phyloP scores from a whole-genome alignment of 2,797 vertebrate species.

The Notamacropus eugenii region DNA sequence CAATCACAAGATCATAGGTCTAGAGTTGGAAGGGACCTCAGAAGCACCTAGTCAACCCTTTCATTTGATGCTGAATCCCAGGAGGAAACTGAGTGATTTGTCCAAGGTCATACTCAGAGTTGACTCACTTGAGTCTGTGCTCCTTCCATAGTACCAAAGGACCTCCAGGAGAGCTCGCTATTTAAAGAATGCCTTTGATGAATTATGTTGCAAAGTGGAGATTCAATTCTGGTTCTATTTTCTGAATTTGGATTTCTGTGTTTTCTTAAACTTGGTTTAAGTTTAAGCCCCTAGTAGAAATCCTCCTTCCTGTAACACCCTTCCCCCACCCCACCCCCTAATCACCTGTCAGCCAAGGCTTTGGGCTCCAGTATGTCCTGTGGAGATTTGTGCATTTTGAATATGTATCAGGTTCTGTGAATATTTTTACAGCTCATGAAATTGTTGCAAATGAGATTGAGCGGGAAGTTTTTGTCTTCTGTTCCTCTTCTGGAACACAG shows the following conservation, averaged over 20 bases:
- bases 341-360: not conserved
- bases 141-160: not conserved
- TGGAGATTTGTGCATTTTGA: conserved; percentile 11
- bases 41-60: not conserved
- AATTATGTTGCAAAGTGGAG: not conserved
- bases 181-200: not conserved
- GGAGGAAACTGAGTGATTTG: not conserved
- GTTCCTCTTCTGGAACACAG: not conserved
- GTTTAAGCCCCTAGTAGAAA: not conserved
- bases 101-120: not conserved
- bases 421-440: conserved; percentile 35
- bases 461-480: not conserved
- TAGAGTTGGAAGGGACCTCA: not conserved
- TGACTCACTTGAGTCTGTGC: not conserved
- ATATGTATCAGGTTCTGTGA: conserved; percentile 45
- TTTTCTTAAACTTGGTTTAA: conserved; percentile 8
- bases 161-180: not conserved
- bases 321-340: not conserved
- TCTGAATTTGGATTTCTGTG: not conserved
- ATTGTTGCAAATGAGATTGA: conserved; percentile 53
- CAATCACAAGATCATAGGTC: not conserved
- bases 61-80: not conserved
- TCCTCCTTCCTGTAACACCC: not conserved
- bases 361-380: not conserved
- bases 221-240: conserved; percentile 4